Evolutionary conservation across 1,140 invertebrate genomes (phyloP).

Genomic region (Harpegnathos saltator): DNA sequence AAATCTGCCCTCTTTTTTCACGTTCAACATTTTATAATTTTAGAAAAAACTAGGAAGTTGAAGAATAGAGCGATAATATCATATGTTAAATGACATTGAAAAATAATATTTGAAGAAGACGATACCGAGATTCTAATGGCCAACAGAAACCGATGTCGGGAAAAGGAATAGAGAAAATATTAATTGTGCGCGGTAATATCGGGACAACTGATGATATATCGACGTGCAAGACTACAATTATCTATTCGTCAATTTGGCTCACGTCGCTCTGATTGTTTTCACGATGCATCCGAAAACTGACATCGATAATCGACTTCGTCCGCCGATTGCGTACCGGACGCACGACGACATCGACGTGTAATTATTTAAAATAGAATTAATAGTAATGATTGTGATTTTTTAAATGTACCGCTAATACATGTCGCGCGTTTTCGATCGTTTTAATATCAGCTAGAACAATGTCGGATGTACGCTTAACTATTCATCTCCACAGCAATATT

Average conservation of each 20-base stretch:
- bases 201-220: too few species aligned
- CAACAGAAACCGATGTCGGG: too few species aligned
- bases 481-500: conserved; percentile 52
- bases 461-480: conserved; percentile 61
- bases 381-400: conserved; percentile 62
- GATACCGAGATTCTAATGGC: too few species aligned
- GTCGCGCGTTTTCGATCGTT: conserved; percentile 17
- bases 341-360: conserved; percentile 2
- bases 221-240: too few species aligned
- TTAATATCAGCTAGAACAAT: conserved; percentile 31
- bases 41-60: too few species aligned
- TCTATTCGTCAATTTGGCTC: not conserved
- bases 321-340: conserved; percentile 4
- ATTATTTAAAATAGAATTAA: conserved; percentile 57
- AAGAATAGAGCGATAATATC: too few species aligned
- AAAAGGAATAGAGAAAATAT: too few species aligned
- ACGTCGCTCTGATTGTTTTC: not conserved
- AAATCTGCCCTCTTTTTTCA: too few species aligned
- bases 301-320: conserved; percentile 11
- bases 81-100: too few species aligned
- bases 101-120: too few species aligned
- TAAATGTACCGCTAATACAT: conserved; percentile 29
- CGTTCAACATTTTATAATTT: too few species aligned
- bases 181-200: too few species aligned
- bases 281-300: conserved; percentile 12